These are phyloP conservation scores for Thymelicus sylvestris DNA, from an alignment of 2,888 invertebrate species.

Conservation along the genomic window DNA sequence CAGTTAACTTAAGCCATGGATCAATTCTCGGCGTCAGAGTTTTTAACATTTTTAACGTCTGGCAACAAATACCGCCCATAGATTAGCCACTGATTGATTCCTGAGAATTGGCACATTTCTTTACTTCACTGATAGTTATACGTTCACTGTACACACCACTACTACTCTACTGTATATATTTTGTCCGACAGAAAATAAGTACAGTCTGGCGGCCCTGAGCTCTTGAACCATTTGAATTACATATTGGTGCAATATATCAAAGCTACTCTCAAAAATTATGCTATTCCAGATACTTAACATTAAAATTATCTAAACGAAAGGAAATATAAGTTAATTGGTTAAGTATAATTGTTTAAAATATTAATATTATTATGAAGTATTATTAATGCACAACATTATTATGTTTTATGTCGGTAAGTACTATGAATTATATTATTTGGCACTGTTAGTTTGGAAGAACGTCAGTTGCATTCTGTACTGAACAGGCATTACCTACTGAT, in stretches of 20 bases:
- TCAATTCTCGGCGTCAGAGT: too few relatives aligned
- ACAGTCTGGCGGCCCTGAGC: too few relatives aligned
- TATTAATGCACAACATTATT: neutral
- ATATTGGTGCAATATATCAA: conserved; percentile 20
- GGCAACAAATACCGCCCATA: too few relatives aligned
- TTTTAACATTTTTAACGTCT: too few relatives aligned
- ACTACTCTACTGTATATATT: too few relatives aligned
- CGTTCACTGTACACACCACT: too few relatives aligned
- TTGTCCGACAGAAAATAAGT: too few relatives aligned
- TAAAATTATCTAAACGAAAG: conserved; percentile 5
- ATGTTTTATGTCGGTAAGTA: neutral
- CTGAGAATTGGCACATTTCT: too few relatives aligned
- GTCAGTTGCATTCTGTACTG: conserved; percentile 9
- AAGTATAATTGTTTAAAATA: neutral
- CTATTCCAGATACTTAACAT: conserved; percentile 7
- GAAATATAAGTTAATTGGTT: neutral
- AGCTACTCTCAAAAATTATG: conserved; percentile 10
- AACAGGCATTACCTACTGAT: conserved; percentile 6
- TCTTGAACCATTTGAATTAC: neutral
- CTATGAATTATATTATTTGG: conserved; percentile 45
- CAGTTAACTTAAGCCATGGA: too few relatives aligned
- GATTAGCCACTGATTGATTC: too few relatives aligned
- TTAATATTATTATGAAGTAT: neutral
- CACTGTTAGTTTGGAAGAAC: conserved; percentile 51
- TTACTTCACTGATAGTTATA: too few relatives aligned